A percentile compares a stretch with the other conserved stretches of the same genome.
Evolutionary conservation across 2,888 invertebrate genomes (phyloP).

Genomic region (Stegophylla sp.): DNA sequence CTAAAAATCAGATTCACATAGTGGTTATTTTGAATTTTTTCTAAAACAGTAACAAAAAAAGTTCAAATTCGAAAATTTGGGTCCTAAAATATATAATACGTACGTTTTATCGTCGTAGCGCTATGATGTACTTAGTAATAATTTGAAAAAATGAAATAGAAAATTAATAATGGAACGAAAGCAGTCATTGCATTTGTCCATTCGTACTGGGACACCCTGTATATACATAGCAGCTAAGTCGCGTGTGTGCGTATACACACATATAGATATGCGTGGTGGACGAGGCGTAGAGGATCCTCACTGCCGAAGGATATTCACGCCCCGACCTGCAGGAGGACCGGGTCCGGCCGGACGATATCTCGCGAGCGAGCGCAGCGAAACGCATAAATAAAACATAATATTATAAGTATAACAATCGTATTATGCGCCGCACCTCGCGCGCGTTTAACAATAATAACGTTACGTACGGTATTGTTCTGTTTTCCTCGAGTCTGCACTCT

Average conservation of each 20-base stretch:
- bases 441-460: no score
- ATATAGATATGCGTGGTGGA: background rate
- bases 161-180: no score
- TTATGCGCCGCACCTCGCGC: background rate
- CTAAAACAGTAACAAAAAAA: no score
- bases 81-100: no score
- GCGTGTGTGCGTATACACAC: background rate
- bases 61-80: no score
- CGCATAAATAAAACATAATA: conserved; percentile 41
- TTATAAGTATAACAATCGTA: background rate
- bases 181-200: no score
- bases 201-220: no score
- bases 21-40: no score
- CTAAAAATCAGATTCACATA: no score
- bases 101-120: no score
- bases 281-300: background rate
- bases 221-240: background rate
- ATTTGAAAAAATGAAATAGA: no score
- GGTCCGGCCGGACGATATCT: conserved; percentile 20
- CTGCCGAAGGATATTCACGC: conserved; percentile 46
- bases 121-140: no score
- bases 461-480: background rate
- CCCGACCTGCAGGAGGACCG: conserved; percentile 12
- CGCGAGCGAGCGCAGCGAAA: conserved; percentile 1
- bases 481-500: background rate